Percentiles rank a stretch among this genome's conserved stretches.
These are phyloP conservation scores for Apostichopus californicus DNA, from an alignment of 35 echinoderm and acorn worm genomes.

Conservation along the genomic window DNA sequence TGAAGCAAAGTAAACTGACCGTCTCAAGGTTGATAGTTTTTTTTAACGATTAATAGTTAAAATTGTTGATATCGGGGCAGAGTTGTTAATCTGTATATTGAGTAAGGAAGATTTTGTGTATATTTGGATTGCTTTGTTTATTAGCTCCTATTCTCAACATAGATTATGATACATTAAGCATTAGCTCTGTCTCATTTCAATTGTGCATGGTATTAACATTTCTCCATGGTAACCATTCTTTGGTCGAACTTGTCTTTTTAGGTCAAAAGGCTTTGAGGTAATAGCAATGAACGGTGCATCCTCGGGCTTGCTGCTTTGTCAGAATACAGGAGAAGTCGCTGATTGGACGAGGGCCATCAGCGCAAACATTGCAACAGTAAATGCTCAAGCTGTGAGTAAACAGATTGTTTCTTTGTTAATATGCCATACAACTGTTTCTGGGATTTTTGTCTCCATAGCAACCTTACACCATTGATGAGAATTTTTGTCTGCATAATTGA, in stretches of 20 bases:
- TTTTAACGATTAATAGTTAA: too few species aligned
- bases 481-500: too few species aligned
- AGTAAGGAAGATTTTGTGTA: too few species aligned
- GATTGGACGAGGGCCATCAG: constrained; percentile 89
- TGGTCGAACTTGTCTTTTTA: not conserved
- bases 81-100: too few species aligned
- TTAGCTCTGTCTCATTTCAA: too few species aligned
- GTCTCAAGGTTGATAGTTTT: too few species aligned
- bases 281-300: constrained; percentile 76
- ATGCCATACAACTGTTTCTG: not conserved
- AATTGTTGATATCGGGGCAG: too few species aligned
- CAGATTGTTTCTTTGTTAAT: not conserved
- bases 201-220: not conserved
- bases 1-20: too few species aligned
- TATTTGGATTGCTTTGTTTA: too few species aligned
- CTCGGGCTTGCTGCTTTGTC: constrained; percentile 77
- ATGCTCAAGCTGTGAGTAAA: constrained; percentile 93
- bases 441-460: not conserved
- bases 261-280: constrained; percentile 88
- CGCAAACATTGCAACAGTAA: constrained; percentile 92
- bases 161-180: too few species aligned
- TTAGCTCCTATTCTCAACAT: too few species aligned
- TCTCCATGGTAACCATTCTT: not conserved
- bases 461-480: not conserved
- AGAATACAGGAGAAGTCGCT: constrained; percentile 64